Evolutionary conservation across 1,140 invertebrate genomes (phyloP).

Genomic region (Heterodera schachtii): DNA sequence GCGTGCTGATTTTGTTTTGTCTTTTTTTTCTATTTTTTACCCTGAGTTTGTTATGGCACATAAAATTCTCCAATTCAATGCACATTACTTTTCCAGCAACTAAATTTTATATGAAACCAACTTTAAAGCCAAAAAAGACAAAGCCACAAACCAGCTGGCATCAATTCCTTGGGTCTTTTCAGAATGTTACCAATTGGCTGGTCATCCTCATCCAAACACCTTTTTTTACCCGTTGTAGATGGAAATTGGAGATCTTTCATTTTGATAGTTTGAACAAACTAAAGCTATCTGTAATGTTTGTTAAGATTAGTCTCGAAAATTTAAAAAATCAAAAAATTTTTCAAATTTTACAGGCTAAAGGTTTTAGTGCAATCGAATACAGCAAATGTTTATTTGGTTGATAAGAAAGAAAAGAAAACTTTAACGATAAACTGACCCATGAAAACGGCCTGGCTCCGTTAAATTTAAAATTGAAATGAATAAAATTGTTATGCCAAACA

Average conservation of each 20-base stretch:
- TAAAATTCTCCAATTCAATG: conserved; percentile 45
- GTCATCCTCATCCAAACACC: not conserved
- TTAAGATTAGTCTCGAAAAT: too few relatives aligned
- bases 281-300: too few relatives aligned
- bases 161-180: not conserved
- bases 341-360: too few relatives aligned
- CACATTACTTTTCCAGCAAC: conserved; percentile 38
- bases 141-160: not conserved
- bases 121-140: not conserved
- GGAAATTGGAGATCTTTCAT: not conserved
- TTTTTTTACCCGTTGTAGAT: not conserved
- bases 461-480: too few relatives aligned
- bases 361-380: too few relatives aligned
- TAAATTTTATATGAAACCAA: conserved; percentile 4
- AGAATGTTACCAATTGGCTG: not conserved
- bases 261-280: not conserved
- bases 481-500: too few relatives aligned
- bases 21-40: not conserved
- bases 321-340: too few relatives aligned
- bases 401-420: too few relatives aligned
- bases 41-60: conserved; percentile 43
- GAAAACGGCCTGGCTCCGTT: too few relatives aligned
- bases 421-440: too few relatives aligned
- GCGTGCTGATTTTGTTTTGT: too few relatives aligned
- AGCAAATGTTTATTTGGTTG: too few relatives aligned